Conservation (phyloP, 2,888 invertebrate genomes). For the Theretra japonica region DNA sequence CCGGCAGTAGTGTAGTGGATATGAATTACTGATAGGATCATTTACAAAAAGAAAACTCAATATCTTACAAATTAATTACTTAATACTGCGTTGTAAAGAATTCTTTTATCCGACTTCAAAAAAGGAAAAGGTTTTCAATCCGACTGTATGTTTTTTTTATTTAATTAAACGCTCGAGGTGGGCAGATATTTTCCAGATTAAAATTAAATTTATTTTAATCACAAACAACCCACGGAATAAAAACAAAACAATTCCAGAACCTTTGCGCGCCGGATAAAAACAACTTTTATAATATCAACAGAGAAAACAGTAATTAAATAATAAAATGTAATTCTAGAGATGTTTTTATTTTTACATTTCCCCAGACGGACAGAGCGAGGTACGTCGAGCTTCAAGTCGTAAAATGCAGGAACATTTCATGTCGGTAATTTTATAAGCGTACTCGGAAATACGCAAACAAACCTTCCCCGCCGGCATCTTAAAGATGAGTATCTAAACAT, state of each 20-base stretch:
- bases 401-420: constrained; percentile 15
- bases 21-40: too few relatives aligned
- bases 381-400: constrained; percentile 17
- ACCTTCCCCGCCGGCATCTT: neutral
- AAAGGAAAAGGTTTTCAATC: too few relatives aligned
- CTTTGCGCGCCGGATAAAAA: neutral
- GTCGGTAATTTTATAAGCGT: constrained; percentile 25
- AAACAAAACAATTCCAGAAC: neutral
- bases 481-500: constrained; percentile 10
- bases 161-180: too few relatives aligned
- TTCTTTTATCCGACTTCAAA: too few relatives aligned
- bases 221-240: too few relatives aligned
- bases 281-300: neutral
- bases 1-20: too few relatives aligned
- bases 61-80: too few relatives aligned
- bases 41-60: too few relatives aligned
- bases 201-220: neutral
- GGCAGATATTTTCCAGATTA: neutral
- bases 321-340: constrained; percentile 1
- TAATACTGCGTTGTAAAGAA: too few relatives aligned
- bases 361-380: neutral
- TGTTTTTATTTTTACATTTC: constrained; percentile 10
- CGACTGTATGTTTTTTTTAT: too few relatives aligned
- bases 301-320: neutral
- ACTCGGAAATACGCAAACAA: constrained; percentile 18